Base-by-base conservation (phyloP, 2,888 invertebrate genomes). In the Apoderus coryli region DNA sequence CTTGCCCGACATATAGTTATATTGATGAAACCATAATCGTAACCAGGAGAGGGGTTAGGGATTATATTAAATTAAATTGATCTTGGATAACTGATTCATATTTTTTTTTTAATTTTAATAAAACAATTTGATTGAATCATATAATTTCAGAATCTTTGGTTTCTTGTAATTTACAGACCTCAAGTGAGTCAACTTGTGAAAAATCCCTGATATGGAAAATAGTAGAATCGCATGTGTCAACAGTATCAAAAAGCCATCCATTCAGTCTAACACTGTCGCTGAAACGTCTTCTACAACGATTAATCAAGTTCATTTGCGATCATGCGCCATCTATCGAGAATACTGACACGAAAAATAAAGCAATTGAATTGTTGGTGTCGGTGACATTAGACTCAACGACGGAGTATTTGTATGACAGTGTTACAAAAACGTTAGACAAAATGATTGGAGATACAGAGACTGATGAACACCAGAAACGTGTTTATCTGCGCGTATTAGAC, bases 201-300 rank as follows among this genome's bases (percentile, higher is more conserved):
- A n/a, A n/a, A n/a, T n/a, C n/a, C n/a, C n/a, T n/a, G n/a, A 71
- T 85, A 3, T 63, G 82, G n/a, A 72, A 73, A 31, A 71, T 85
- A 4, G 71, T 84, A 16, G 69, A 65, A 38, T 66, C 70, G 14
- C 77, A 78, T 47, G 61, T 75, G 31, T 65, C 67, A 24, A 69
- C 71, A 2, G 55, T 78, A 9, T 75, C 76, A 6, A 64, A 69
- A 44, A 64, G 67, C 44, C 57, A 61, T 24, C 56, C 59, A 1
- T 72, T 70, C 45, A 65, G 64, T 9, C 64, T 69, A 27, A 72
- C 72, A 49, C 59, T 69, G 6, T 73, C 75, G 0, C 51, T 79
- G 42, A 74, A 74, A 46, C 67, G 74, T 43, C 57, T 76, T 16
- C 56, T 78, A 6, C 65, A 72, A 39, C 67, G 73, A 3, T 57